Percentiles rank a stretch among this genome's conserved stretches.
Evolutionary conservation across 2,797 vertebrate genomes (phyloP).

Genomic region (Pangasius djambal): DNA sequence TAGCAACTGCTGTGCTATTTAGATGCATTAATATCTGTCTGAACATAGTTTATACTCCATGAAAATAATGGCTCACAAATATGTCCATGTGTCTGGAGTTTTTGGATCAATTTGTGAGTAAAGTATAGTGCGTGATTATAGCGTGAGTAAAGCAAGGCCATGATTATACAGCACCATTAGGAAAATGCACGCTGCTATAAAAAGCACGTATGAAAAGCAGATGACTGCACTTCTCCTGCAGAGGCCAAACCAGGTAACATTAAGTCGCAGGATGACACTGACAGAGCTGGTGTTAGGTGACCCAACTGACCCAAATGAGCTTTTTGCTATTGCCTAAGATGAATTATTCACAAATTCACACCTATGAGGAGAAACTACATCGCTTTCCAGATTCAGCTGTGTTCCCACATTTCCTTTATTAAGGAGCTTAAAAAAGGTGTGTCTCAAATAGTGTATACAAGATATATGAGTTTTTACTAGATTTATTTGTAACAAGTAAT

Average conservation of each 20-base stretch:
- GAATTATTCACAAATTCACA: slow-evolving; percentile 8
- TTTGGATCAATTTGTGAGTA: neutral
- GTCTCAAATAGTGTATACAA: neutral
- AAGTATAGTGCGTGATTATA: neutral
- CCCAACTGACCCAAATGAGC: neutral
- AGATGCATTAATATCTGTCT: slow-evolving; percentile 8
- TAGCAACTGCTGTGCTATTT: neutral
- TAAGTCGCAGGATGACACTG: neutral
- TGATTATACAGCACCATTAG: neutral
- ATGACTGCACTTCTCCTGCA: slow-evolving; percentile 3
- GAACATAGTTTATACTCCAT: slow-evolving; percentile 1
- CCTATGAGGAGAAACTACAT: neutral
- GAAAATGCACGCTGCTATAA: slow-evolving; percentile 5
- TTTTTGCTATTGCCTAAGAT: neutral
- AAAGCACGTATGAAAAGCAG: slow-evolving; percentile 13
- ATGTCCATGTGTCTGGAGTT: neutral
- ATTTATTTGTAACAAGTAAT: neutral
- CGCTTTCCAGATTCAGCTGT: neutral
- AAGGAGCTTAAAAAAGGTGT: neutral
- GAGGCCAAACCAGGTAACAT: slow-evolving; percentile 4
- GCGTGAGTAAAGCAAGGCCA: neutral
- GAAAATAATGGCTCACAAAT: neutral
- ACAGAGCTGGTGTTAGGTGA: slow-evolving; percentile 16
- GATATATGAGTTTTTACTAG: neutral
- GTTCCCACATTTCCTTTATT: neutral